Evolutionary conservation across 2,888 invertebrate genomes (phyloP).

Genomic region (Dynastes grantii): DNA sequence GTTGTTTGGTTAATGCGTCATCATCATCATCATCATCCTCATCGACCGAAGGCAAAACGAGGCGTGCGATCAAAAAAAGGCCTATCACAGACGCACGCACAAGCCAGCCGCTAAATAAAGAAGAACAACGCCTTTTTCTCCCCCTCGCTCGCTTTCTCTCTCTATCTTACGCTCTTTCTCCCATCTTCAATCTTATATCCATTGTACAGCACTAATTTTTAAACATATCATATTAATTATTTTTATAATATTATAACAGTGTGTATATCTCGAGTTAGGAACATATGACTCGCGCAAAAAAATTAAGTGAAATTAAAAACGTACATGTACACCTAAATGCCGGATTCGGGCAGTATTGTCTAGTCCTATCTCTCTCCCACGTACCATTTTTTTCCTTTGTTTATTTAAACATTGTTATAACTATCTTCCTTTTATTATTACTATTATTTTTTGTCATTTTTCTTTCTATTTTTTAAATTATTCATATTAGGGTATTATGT

Average conservation of each 20-base stretch:
- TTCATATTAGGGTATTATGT: slow-evolving; percentile 18
- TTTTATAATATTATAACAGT: slow-evolving; percentile 59
- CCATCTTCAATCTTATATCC: slow-evolving; percentile 47
- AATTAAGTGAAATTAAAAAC: slow-evolving; percentile 63
- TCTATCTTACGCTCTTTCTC: slow-evolving; percentile 53
- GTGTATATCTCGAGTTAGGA: slow-evolving; percentile 65
- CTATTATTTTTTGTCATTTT: slow-evolving; percentile 10
- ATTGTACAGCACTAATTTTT: slow-evolving; percentile 64
- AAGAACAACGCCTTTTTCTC: slow-evolving; percentile 35
- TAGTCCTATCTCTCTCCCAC: slow-evolving; percentile 50
- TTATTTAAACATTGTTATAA: neutral
- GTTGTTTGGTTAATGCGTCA: slow-evolving; percentile 52
- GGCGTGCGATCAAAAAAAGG: slow-evolving; percentile 61
- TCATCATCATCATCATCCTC: slow-evolving; percentile 3
- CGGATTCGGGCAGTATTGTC: slow-evolving; percentile 62
- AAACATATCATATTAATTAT: slow-evolving; percentile 57
- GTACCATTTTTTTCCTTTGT: neutral
- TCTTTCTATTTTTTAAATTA: neutral
- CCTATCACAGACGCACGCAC: slow-evolving; percentile 69
- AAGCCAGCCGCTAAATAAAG: slow-evolving; percentile 55
- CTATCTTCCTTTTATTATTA: slow-evolving; percentile 55
- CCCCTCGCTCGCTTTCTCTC: neutral
- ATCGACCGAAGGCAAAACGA: slow-evolving; percentile 53
- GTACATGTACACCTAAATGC: slow-evolving; percentile 65
- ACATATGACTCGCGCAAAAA: slow-evolving; percentile 67